These are phyloP conservation scores for Trilocha varians DNA, from an alignment of 2,888 invertebrate genomes.

Conservation along the genomic window DNA sequence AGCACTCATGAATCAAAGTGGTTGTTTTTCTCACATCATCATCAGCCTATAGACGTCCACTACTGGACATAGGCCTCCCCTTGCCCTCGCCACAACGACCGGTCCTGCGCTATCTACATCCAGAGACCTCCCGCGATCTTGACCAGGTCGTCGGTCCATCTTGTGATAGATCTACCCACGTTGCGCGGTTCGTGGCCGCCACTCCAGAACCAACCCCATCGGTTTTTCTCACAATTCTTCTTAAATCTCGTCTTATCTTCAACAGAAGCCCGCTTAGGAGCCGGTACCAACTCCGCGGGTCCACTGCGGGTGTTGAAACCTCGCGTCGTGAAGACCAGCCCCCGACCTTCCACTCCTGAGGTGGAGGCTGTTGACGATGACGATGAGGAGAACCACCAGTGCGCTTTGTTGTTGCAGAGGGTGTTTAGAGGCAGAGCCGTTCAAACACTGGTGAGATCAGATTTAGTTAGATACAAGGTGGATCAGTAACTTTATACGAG, in stretches of 20 bases:
- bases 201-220: background rate
- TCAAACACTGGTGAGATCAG: slow-evolving; percentile 74
- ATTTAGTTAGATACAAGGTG: no score
- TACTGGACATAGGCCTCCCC: no score
- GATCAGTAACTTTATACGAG: no score
- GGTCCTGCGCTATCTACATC: no score
- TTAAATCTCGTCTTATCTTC: background rate
- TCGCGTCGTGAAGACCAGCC: slow-evolving; percentile 19
- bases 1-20: no score
- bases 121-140: no score
- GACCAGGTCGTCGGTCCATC: no score
- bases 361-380: slow-evolving; percentile 37
- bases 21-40: no score
- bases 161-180: no score
- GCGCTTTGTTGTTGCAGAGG: slow-evolving; percentile 76
- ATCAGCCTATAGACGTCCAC: no score
- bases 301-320: slow-evolving; percentile 46
- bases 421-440: slow-evolving; percentile 80
- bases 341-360: slow-evolving; percentile 43
- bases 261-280: slow-evolving; percentile 53
- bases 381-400: slow-evolving; percentile 46
- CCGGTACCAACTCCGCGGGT: slow-evolving; percentile 27
- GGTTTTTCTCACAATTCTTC: background rate
- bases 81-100: no score
- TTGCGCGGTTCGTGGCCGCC: no score